These are phyloP conservation scores for Listronotus oregonensis DNA, from an alignment of 1,140 invertebrate genomes.

Conservation along the genomic window DNA sequence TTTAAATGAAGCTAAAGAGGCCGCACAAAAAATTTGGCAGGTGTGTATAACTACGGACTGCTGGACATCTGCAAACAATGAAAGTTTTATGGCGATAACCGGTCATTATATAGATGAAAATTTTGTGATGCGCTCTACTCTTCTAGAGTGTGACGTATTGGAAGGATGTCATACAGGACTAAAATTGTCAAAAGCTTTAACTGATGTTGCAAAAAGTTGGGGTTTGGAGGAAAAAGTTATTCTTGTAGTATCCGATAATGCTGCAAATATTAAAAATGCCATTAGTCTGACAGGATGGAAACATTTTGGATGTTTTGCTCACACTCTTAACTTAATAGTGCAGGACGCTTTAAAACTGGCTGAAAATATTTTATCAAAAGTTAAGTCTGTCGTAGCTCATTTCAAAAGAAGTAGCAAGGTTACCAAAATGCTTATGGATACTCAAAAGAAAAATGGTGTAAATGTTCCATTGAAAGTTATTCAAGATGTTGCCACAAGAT, in stretches of 20 bases:
- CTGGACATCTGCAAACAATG: constrained; percentile 39
- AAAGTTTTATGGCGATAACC: constrained; percentile 38
- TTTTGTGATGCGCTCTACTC: constrained; percentile 20
- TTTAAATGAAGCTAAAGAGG: not conserved
- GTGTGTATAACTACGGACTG: constrained; percentile 40
- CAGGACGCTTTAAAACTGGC: constrained; percentile 32
- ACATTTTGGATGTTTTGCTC: no score
- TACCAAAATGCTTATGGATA: constrained; percentile 41
- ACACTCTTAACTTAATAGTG: constrained; percentile 45
- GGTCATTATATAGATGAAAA: constrained; percentile 40
- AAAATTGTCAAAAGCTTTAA: constrained; percentile 34
- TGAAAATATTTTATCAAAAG: constrained; percentile 37
- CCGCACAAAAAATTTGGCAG: not conserved
- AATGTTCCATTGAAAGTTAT: constrained; percentile 35
- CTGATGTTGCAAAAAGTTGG: constrained; percentile 38
- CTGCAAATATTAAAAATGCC: constrained; percentile 35
- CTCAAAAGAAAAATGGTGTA: constrained; percentile 22
- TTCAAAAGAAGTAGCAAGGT: constrained; percentile 45
- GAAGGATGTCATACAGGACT: constrained; percentile 1
- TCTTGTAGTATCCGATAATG: constrained; percentile 37
- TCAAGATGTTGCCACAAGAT: constrained; percentile 49
- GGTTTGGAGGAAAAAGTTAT: constrained; percentile 29
- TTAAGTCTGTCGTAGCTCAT: constrained; percentile 44
- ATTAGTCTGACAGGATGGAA: constrained; percentile 18
- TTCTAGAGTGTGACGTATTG: constrained; percentile 21